Evolutionary conservation across 2,113 vertebrate species (phyloP).

Genomic region (Elachura formosa): DNA sequence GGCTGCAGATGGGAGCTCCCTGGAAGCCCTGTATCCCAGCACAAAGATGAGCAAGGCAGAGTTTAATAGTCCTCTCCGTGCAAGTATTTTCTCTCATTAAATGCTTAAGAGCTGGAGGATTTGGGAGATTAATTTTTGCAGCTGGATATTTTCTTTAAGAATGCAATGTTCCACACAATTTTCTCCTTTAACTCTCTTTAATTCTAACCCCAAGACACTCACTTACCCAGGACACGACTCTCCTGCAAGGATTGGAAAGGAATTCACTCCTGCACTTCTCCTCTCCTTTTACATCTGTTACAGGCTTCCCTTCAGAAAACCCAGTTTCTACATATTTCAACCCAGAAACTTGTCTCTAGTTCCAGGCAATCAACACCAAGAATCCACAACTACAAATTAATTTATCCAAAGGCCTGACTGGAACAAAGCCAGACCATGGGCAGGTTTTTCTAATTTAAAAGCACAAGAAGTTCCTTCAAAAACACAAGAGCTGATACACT

Average conservation of each 20-base stretch:
- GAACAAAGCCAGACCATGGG: not conserved
- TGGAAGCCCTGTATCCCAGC: not conserved
- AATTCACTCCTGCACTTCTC: not conserved
- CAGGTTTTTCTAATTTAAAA: not conserved
- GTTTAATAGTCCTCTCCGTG: not conserved
- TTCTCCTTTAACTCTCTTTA: slow-evolving; percentile 13
- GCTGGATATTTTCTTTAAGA: slow-evolving; percentile 33
- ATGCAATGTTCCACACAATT: slow-evolving; percentile 29
- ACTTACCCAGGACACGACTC: not conserved
- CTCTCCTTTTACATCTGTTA: not conserved
- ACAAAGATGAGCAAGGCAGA: not conserved
- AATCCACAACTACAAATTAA: not conserved
- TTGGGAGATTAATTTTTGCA: slow-evolving; percentile 54
- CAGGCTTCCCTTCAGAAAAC: not conserved
- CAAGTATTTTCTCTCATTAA: slow-evolving; percentile 22
- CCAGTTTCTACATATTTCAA: not conserved
- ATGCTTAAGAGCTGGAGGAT: slow-evolving; percentile 6
- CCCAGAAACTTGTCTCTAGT: not conserved
- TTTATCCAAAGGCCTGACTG: not conserved
- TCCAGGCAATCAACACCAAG: not conserved
- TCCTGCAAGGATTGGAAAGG: not conserved
- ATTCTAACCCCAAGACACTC: not conserved
- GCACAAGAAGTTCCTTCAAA: not conserved
- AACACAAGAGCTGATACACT: not conserved
- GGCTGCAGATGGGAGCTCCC: not conserved